Evolutionary conservation across 2,888 invertebrate genomes (phyloP).

Genomic region (Hypercompe scribonia): DNA sequence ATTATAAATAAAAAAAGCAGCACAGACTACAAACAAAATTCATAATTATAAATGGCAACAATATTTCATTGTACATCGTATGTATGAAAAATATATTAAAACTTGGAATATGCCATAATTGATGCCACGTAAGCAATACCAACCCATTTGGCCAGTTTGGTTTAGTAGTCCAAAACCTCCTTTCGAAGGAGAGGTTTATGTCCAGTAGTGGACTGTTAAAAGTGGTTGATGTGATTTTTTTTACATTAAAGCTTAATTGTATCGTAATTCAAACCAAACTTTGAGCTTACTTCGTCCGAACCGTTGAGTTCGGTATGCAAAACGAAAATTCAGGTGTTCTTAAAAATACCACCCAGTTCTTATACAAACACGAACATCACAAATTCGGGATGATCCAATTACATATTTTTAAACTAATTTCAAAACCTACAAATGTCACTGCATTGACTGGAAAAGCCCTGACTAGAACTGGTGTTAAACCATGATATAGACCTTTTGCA

Average conservation of each 20-base stretch:
- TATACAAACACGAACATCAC: background rate
- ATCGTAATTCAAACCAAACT: background rate
- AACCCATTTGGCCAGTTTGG: too few relatives aligned
- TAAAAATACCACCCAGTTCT: background rate
- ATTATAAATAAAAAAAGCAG: background rate
- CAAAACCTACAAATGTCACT: constrained; percentile 9
- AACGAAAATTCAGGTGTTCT: background rate
- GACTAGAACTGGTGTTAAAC: constrained; percentile 4
- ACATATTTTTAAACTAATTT: background rate
- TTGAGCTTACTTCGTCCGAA: background rate
- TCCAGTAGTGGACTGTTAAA: too few relatives aligned
- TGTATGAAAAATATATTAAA: background rate
- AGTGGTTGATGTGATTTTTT: constrained; percentile 4
- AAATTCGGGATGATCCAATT: constrained; percentile 2
- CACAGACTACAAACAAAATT: constrained; percentile 1
- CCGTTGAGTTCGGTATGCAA: background rate
- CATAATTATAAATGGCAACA: background rate
- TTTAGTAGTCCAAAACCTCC: too few relatives aligned
- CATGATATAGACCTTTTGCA: background rate
- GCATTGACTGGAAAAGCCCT: constrained; percentile 15
- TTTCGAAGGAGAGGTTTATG: too few relatives aligned
- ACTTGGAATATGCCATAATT: background rate
- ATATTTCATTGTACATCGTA: background rate
- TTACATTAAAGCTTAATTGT: constrained; percentile 5
- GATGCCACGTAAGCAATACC: background rate